Evolutionary conservation across 2,797 vertebrate genomes (phyloP).

Genomic region (Thalassophryne amazonica): DNA sequence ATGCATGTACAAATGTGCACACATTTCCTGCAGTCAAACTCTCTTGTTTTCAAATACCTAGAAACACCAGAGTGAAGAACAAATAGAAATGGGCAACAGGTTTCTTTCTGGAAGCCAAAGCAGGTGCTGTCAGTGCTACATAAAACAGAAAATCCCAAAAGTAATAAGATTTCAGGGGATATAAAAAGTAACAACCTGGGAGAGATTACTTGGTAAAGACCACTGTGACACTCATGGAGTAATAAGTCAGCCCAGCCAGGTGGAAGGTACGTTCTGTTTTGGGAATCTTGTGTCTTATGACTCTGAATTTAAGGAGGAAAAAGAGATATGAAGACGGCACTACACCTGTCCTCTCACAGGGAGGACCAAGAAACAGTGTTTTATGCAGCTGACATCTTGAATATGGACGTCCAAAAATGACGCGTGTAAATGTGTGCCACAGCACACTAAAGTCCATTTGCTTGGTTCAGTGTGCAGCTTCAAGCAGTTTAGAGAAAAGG

Average conservation of each 20-base stretch:
- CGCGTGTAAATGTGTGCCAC: too few species aligned
- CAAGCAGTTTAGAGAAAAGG: too few species aligned
- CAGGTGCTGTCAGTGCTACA: slow-evolving; percentile 44
- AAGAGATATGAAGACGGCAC: slow-evolving; percentile 9
- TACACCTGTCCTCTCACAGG: not conserved
- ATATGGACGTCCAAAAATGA: too few species aligned
- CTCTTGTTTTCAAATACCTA: slow-evolving; percentile 19
- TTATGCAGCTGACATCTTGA: too few species aligned
- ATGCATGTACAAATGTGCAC: slow-evolving; percentile 40
- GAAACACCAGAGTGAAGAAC: slow-evolving; percentile 31
- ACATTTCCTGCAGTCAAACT: slow-evolving; percentile 15
- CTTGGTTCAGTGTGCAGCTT: too few species aligned
- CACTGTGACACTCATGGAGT: slow-evolving; percentile 15
- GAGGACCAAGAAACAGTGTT: too few species aligned
- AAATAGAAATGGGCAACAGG: slow-evolving; percentile 33
- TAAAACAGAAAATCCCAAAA: slow-evolving; percentile 18
- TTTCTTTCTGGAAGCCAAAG: slow-evolving; percentile 37
- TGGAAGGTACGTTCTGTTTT: slow-evolving; percentile 39
- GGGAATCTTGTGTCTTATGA: slow-evolving; percentile 10
- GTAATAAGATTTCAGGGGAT: slow-evolving; percentile 33
- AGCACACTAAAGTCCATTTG: too few species aligned
- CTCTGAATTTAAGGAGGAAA: slow-evolving; percentile 9
- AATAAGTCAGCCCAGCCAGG: slow-evolving; percentile 1
- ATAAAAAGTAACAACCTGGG: slow-evolving; percentile 26
- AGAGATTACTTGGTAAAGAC: slow-evolving; percentile 36